Evolutionary conservation across 2,888 invertebrate genomes (phyloP).

Genomic region (Ferdinandea cuprea): DNA sequence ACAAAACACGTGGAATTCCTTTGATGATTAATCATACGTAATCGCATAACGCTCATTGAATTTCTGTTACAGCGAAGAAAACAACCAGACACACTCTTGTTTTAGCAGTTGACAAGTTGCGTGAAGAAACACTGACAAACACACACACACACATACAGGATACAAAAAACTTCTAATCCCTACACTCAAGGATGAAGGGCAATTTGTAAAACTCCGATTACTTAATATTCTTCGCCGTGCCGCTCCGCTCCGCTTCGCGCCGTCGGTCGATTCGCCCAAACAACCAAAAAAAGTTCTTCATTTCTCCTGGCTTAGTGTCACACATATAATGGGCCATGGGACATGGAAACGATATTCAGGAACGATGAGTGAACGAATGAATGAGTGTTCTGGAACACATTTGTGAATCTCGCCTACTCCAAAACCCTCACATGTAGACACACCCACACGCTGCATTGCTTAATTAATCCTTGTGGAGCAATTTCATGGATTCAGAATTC

Average conservation of each 20-base stretch:
- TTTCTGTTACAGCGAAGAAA: constrained; percentile 37
- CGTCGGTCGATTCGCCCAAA: too few species aligned
- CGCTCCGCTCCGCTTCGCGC: too few species aligned
- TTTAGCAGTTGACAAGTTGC: constrained; percentile 61
- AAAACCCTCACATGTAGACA: neutral
- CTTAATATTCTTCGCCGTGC: constrained; percentile 42
- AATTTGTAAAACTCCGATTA: constrained; percentile 64
- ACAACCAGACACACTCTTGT: too few species aligned
- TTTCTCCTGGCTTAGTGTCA: constrained; percentile 53
- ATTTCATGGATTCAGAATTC: constrained; percentile 72
- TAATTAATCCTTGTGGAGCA: constrained; percentile 72
- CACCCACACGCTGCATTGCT: constrained; percentile 48
- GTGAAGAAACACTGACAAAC: neutral
- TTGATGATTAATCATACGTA: constrained; percentile 54
- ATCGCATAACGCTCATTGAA: constrained; percentile 43
- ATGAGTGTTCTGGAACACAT: constrained; percentile 51
- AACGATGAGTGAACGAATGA: constrained; percentile 60
- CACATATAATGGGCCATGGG: constrained; percentile 65
- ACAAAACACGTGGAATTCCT: constrained; percentile 32
- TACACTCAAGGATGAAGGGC: constrained; percentile 59
- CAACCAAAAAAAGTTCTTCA: constrained; percentile 19
- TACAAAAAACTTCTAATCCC: constrained; percentile 62
- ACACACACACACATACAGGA: neutral
- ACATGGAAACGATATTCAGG: constrained; percentile 63
- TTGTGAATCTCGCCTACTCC: neutral